Percentiles rank a stretch among this genome's conserved stretches.
These are phyloP conservation scores for Serilophus lunatus DNA, from an alignment of 2,113 vertebrate species.

Conservation along the genomic window DNA sequence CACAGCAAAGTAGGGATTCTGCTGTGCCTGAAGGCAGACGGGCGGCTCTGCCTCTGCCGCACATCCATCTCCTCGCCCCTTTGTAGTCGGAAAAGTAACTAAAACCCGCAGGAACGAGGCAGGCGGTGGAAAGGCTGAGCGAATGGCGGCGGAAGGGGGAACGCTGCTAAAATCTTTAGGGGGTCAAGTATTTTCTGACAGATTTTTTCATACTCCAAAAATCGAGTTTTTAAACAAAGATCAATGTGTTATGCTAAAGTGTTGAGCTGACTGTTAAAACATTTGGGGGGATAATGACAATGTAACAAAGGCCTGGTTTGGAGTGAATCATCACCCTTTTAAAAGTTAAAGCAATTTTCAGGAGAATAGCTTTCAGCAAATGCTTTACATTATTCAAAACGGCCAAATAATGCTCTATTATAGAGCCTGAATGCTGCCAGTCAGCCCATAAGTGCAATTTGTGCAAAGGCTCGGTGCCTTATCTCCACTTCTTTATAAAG, in stretches of 20 bases:
- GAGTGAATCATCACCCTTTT: constrained; percentile 93
- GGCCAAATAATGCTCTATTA: constrained; percentile 99
- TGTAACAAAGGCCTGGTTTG: constrained; percentile 91
- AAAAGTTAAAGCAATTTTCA: constrained; percentile 99
- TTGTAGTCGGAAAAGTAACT: constrained; percentile 54
- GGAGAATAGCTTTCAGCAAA: constrained; percentile 92
- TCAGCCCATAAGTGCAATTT: constrained; percentile 96
- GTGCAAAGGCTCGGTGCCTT: constrained; percentile 90
- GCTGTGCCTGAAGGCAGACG: neutral
- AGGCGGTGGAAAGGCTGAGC: neutral
- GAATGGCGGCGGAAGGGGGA: neutral
- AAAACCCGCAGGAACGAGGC: neutral
- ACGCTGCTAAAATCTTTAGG: constrained; percentile 18
- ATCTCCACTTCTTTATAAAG: constrained; percentile 93
- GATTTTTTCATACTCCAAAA: constrained; percentile 70
- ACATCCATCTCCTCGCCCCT: neutral
- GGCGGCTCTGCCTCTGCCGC: neutral
- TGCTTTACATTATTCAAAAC: constrained; percentile 98
- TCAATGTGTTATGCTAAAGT: constrained; percentile 84
- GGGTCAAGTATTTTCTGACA: constrained; percentile 69
- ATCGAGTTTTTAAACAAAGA: constrained; percentile 83
- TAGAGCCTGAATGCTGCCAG: constrained; percentile 95
- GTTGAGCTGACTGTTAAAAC: constrained; percentile 91
- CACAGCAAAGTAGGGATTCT: neutral
- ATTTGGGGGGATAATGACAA: constrained; percentile 90